Base-by-base conservation (phyloP, 1,140 invertebrate genomes). In the Thaumetopoea pityocampa region DNA sequence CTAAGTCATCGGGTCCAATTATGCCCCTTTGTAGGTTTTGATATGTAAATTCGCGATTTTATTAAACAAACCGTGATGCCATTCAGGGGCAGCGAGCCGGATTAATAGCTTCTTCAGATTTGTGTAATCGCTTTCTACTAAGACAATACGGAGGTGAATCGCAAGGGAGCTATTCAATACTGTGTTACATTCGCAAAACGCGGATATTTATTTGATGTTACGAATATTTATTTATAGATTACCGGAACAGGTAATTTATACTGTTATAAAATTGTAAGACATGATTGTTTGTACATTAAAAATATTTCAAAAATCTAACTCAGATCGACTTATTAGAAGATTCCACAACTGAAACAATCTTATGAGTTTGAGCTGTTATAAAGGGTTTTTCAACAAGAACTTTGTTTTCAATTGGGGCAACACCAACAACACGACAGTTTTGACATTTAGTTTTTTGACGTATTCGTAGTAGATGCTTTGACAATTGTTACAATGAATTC, bases 41-140 rank as follows among this genome's bases (percentile, higher is more conserved):
- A 82, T 82, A 82, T 82, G 78, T 80, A 82, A 82, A 82, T 82
- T 74, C 76, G 62, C 73, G 71, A 82, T 82, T 82, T 82, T 82
- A 82, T 82, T 82, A 82, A 82, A 82, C 80, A 84, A 84, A 84
- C 80, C 69, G 67, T 78, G 78, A 82, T 84, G 80, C 74, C 80
- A 84, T 82, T 79, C 60, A 76, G 65, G 69, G 58, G 80, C 80
- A 84, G 76, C 70, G 73, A 80, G 57, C 67, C 67, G 80, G 70
- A 82, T 80, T 84, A 82, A 84, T 82, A 74, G 76, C 77, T 80
- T 80, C 77, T 78, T 80, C 76, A 77, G 80, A 82, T 84, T 84
- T 80, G 77, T 83, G 77, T 84, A 84, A 84, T 84, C 80, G 76
- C 76, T 78, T 81, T 78, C 67, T 84, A 72, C 76, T 76, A 79